Evolutionary conservation across 1,140 invertebrate genomes (phyloP), one percentile per base, ranked within the genome.

Genomic region (Eriocheir sinensis): DNA sequence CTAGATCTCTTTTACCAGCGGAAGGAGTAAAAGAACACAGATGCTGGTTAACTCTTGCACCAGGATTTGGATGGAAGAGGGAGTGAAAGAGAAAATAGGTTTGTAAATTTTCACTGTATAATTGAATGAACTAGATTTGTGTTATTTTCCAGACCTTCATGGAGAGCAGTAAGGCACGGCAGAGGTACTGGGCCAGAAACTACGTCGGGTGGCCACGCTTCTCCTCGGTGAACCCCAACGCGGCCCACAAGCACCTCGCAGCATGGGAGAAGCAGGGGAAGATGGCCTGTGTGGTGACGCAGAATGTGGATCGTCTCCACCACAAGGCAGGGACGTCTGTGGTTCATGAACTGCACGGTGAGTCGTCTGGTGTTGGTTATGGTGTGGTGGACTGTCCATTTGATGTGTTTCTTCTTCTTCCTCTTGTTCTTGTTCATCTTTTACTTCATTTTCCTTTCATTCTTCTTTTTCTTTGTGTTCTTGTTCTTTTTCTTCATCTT

Each of bases 301-400:
- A 99, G 97, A 99, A 99, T 97, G 99, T 99, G 1, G 99, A 99
- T 96, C 97, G 98, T 93, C 97, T 99, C 12, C 99, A 99, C 97
- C 97, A 97, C 27, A 99, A 99, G 97, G 99, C 99, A 40, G 99
- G 99, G 15, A 98, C 98, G 96, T 97, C 97, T 94, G 98, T 98
- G 96, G 97, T 99, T 0, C 98, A 99, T 83, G 99, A 99, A 97
- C 97, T 99, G 3, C 99, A 99, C 97, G 99, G 99, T 3, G 98
- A 98, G 86, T 27, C n/a, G n/a, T n/a, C n/a, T n/a, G n/a, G n/a
- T n/a, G n/a, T n/a, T 81, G 17, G n/a, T 81, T 12, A n/a, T n/a
- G n/a, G n/a, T n/a, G n/a, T n/a, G n/a, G n/a, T n/a, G n/a, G n/a
- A n/a, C n/a, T n/a, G n/a, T n/a, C n/a, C n/a, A n/a, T n/a, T n/a